A percentile compares a stretch with the other conserved stretches of the same genome.
These are phyloP conservation scores for Aegithalos caudatus DNA, from an alignment of 2,113 vertebrate species.

Conservation along the genomic window DNA sequence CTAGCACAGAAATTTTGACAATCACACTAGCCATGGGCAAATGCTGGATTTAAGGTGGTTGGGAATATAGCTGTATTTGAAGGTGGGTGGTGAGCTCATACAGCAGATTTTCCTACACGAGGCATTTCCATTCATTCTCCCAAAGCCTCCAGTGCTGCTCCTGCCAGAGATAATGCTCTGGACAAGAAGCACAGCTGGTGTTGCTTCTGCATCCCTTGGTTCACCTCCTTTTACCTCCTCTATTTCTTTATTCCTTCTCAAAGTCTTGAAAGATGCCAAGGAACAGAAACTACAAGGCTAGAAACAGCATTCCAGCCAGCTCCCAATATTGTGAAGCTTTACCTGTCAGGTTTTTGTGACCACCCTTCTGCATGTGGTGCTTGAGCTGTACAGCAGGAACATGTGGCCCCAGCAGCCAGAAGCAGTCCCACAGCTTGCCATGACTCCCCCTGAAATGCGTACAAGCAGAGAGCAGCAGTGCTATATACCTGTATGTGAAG, in stretches of 20 bases:
- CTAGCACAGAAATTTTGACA: background rate
- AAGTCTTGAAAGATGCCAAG: background rate
- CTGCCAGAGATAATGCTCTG: background rate
- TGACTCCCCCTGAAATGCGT: background rate
- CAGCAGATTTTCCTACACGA: rapidly evolving
- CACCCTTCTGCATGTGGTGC: background rate
- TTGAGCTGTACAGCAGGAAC: background rate
- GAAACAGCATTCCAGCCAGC: background rate
- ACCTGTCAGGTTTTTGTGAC: background rate
- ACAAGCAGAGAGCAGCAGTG: background rate
- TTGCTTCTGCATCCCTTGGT: background rate
- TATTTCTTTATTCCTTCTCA: background rate
- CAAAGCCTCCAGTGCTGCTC: background rate
- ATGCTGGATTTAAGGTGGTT: background rate
- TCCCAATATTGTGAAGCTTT: background rate
- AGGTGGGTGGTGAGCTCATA: rapidly evolving
- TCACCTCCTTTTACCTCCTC: background rate
- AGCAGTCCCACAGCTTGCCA: background rate
- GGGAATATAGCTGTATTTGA: background rate
- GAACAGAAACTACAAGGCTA: background rate
- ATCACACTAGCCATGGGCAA: background rate
- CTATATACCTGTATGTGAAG: background rate
- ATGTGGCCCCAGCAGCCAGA: background rate
- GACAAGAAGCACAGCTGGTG: background rate
- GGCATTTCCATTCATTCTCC: background rate